phyloP scores from a whole-genome alignment of 2,888 invertebrate species.

The Diachrysia chrysitis region DNA sequence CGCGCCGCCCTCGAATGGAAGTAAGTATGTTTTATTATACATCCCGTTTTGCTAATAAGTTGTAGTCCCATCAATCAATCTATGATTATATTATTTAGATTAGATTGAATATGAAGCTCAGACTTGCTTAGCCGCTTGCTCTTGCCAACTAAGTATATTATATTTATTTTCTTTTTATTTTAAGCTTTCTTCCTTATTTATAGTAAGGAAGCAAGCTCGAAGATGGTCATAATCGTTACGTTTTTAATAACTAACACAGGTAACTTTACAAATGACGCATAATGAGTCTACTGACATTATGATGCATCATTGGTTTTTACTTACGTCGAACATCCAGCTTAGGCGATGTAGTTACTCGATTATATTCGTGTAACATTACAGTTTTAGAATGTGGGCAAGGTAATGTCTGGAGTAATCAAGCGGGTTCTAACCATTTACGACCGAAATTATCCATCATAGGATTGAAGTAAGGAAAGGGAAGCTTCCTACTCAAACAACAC shows the following conservation, averaged over 20 bases:
- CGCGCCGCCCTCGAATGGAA: too few relatives aligned
- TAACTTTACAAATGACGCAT: conserved; percentile 42
- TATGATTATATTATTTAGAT: too few relatives aligned
- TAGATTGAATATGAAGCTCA: too few relatives aligned
- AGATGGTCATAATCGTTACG: conserved; percentile 17
- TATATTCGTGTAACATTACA: neutral
- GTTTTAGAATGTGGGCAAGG: neutral
- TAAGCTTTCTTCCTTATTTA: conserved; percentile 6
- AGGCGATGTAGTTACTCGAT: conserved; percentile 9
- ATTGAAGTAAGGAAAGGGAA: too few relatives aligned
- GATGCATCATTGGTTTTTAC: conserved; percentile 51
- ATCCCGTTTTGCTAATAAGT: too few relatives aligned
- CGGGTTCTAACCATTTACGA: too few relatives aligned
- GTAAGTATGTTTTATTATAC: too few relatives aligned
- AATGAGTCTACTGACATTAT: conserved; percentile 45
- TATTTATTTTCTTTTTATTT: neutral
- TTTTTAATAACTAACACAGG: conserved; percentile 30
- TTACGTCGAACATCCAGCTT: conserved; percentile 24
- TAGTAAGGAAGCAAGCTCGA: conserved; percentile 26
- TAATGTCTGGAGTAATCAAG: neutral
- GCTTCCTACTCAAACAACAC: too few relatives aligned
- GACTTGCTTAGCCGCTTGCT: too few relatives aligned
- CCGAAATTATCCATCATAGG: too few relatives aligned
- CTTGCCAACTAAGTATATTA: too few relatives aligned
- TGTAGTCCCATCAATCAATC: too few relatives aligned